Evolutionary conservation across 2,113 vertebrate genomes (phyloP).

Genomic region (Isichthys henryi): DNA sequence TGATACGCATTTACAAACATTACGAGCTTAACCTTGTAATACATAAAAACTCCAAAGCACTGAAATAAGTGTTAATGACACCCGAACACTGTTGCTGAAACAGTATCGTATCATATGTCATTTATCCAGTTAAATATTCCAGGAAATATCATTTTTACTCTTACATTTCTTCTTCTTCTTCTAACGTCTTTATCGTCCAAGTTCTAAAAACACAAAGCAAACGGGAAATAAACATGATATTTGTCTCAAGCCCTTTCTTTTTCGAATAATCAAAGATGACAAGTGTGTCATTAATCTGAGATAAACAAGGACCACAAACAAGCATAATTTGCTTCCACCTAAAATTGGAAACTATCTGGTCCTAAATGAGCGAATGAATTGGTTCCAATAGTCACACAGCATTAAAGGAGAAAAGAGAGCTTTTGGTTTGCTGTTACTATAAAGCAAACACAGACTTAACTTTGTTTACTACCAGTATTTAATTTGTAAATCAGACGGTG

Average conservation of each 20-base stretch:
- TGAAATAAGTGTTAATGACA: conserved; percentile 2
- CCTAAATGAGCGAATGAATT: background rate
- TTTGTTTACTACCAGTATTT: background rate
- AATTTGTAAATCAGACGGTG: background rate
- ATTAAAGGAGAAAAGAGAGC: background rate
- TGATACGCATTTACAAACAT: background rate
- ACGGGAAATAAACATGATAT: background rate
- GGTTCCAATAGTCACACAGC: background rate
- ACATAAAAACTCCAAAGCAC: background rate
- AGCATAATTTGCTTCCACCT: conserved; percentile 5
- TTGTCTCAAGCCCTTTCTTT: background rate
- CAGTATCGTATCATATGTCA: background rate
- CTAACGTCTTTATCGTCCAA: background rate
- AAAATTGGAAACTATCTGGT: background rate
- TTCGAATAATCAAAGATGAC: background rate
- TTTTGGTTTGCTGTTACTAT: background rate
- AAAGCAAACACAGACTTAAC: background rate
- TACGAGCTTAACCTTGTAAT: background rate
- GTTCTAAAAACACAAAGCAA: background rate
- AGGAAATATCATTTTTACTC: background rate
- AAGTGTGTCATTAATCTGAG: background rate
- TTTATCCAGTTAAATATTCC: background rate
- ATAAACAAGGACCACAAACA: background rate
- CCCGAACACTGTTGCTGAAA: background rate
- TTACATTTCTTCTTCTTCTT: background rate